Percentiles rank a stretch among this genome's conserved stretches.
Conservation (phyloP, 2,888 invertebrate species). For the Tenthredo livida region DNA sequence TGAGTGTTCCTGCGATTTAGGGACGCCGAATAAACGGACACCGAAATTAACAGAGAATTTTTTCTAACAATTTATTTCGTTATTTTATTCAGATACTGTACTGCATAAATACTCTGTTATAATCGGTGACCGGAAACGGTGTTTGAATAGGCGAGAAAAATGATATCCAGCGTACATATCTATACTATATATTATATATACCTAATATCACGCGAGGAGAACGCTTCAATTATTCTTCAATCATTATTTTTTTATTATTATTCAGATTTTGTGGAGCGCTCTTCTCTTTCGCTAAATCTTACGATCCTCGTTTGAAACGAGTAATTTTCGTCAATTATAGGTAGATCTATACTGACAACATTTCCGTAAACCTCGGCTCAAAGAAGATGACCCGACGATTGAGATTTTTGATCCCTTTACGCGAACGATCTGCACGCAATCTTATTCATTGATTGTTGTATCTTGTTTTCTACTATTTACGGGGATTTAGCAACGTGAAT, state of each 20-base stretch:
- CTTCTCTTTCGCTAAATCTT: background rate
- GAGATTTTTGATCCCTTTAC: background rate
- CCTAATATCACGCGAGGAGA: background rate
- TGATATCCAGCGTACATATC: background rate
- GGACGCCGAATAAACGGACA: background rate
- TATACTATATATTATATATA: background rate
- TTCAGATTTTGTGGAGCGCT: background rate
- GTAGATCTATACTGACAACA: background rate
- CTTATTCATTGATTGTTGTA: background rate
- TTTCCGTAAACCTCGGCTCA: background rate
- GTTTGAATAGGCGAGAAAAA: constrained; percentile 18
- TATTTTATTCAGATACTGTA: background rate
- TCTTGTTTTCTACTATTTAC: background rate
- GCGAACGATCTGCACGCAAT: too few species aligned
- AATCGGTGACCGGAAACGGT: constrained; percentile 39
- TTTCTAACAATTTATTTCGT: background rate
- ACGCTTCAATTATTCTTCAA: background rate
- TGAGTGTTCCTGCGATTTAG: constrained; percentile 43
- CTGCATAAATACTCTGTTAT: background rate
- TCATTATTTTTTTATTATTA: background rate
- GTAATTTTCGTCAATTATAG: background rate
- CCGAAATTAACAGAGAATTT: constrained; percentile 36
- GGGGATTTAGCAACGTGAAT: background rate
- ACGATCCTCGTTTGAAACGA: background rate
- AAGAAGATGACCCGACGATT: background rate